A percentile compares a stretch with the other conserved stretches of the same genome.
Evolutionary conservation across 2,113 vertebrate genomes (phyloP).

Genomic region (Merops nubicus): DNA sequence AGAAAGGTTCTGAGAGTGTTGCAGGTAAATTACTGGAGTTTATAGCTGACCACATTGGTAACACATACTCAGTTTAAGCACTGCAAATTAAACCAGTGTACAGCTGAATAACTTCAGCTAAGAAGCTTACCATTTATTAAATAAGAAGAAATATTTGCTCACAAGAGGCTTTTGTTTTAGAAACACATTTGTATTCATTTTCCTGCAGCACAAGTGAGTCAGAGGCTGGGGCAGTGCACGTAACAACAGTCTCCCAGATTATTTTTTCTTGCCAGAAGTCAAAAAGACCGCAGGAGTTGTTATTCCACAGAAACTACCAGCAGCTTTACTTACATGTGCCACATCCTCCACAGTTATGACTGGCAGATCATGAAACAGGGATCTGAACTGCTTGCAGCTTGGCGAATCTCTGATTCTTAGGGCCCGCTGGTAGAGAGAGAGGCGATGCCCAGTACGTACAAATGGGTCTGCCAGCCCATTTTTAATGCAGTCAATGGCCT

Average conservation of each 20-base stretch:
- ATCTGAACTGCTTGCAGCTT: constrained; percentile 76
- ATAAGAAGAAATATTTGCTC: not conserved
- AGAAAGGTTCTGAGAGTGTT: not conserved
- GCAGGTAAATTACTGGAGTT: not conserved
- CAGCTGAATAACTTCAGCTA: not conserved
- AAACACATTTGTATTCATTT: not conserved
- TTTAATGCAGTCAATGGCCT: constrained; percentile 85
- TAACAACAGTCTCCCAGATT: not conserved
- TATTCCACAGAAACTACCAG: not conserved
- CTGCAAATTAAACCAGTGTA: not conserved
- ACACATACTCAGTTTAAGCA: not conserved
- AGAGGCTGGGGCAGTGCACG: rapidly evolving
- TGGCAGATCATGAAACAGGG: constrained; percentile 81
- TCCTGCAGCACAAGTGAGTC: not conserved
- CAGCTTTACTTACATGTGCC: constrained; percentile 80
- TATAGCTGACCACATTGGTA: not conserved
- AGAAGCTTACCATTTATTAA: not conserved
- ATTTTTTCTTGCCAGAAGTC: not conserved
- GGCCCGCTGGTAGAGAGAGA: constrained; percentile 89
- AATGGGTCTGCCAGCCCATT: constrained; percentile 84
- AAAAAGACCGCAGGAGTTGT: rapidly evolving
- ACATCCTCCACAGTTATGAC: constrained; percentile 81
- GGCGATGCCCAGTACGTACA: constrained; percentile 88
- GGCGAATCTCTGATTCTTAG: constrained; percentile 85
- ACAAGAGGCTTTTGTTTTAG: not conserved